These are phyloP conservation scores for Nomada lathburiana DNA, from an alignment of 2,888 invertebrate genomes.

Conservation along the genomic window DNA sequence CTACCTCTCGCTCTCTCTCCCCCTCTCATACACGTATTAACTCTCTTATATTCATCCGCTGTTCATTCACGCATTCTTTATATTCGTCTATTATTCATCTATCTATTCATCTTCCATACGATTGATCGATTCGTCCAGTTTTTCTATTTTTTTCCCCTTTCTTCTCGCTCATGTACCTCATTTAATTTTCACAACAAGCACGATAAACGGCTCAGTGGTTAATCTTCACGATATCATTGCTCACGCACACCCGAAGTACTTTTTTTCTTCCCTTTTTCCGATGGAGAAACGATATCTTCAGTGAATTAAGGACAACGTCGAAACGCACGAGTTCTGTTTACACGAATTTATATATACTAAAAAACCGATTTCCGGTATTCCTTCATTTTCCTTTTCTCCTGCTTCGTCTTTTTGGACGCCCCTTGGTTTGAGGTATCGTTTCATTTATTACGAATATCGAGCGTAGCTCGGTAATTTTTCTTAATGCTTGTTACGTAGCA, in stretches of 20 bases:
- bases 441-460: not conserved
- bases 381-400: no score
- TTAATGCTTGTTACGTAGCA: not conserved
- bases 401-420: no score
- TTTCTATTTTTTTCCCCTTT: not conserved
- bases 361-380: slow-evolving; percentile 9
- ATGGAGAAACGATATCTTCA: slow-evolving; percentile 1
- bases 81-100: not conserved
- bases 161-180: not conserved
- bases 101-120: not conserved
- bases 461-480: not conserved
- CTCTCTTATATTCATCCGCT: not conserved
- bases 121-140: not conserved
- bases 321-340: slow-evolving; percentile 10
- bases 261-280: not conserved
- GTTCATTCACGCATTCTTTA: not conserved
- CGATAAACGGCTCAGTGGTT: slow-evolving; percentile 9
- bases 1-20: not conserved
- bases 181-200: slow-evolving; percentile 10
- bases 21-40: not conserved
- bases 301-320: not conserved
- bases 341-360: not conserved
- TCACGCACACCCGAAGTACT: slow-evolving; percentile 3
- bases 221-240: not conserved
- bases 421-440: not conserved